Base-by-base conservation (phyloP, 2,797 vertebrate genomes). In the Enteromius fasciolatus region DNA sequence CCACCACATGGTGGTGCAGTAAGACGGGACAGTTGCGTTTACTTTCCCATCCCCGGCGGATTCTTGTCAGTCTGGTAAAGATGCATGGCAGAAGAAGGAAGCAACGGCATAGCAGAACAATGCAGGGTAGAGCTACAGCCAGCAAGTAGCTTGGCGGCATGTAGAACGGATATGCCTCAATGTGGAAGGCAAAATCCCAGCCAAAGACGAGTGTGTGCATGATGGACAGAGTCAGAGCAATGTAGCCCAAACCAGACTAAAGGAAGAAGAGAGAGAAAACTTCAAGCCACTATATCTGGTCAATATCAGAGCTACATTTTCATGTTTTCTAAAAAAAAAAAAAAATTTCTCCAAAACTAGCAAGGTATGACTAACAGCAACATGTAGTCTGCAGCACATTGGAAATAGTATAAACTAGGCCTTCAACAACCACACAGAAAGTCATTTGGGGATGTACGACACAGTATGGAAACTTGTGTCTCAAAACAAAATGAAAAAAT, bases 41-140 rank as follows among this genome's bases (percentile, higher is more conserved):
- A 64, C 91, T 94, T 89, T 97, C 96, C 96, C 96, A 97, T 86
- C 97, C 97, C 36, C 93, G 92, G 74, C 96, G 95, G 91, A 98
- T 97, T 67, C 84, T 91, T 81, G 84, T n/a, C 59, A 98, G 94
- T 87, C 93, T 95, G 23, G 28, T 84, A 1, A 81, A 82, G 82
- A 96, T 28, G 85, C 95, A 97, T 15, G 96, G 97, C 76, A 97
- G 88, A 0, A 87, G 90, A 84, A 97, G 90, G 81, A 94, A 57
- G 63, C 91, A 39, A 68, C 93, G 94, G 15, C 93, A 94, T 5
- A 96, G 88, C 89, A 97, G 94, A 5, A 97, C 90, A 0, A 88
- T 76, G 14, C 95, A 96, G 0, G 97, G 97, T 66, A 96, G 91
- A 1, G 94, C 86, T 79, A 96, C 92, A 0, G 95, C 94, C 88